Evolutionary conservation across 2,888 invertebrate genomes (phyloP), one percentile per base, ranked within the genome.

Genomic region (Rhorus exstirpatorius): DNA sequence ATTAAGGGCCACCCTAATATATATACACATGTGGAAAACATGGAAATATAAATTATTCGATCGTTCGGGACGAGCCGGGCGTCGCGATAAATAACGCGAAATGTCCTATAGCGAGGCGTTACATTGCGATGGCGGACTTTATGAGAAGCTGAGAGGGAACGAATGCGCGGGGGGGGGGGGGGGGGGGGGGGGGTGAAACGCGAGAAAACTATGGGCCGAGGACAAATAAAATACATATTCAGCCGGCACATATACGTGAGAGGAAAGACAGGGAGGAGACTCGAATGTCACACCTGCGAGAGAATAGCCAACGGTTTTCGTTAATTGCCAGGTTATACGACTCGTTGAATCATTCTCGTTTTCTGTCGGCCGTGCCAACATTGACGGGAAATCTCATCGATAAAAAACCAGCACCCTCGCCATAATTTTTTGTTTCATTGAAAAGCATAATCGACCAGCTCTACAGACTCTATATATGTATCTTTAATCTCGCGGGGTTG

Each of bases 31-130:
- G n/a, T n/a, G n/a, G n/a, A n/a, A n/a, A n/a, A n/a, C n/a, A n/a
- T 35, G 21, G 55, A 74, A 74, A 81, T 81, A 78, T 81, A 81
- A 81, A 81, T 81, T 81, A 78, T 78, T 71, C 81, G 81, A 81
- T 81, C 77, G 72, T 78, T 61, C 35, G 65, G 76, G 60, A 26
- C 41, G 61, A 58, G 38, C 7, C 4, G 55, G 46, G 68, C 75
- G 68, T 60, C 53, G 61, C 75, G 77, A 83, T 79, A 77, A 83
- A 80, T 80, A 80, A 83, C 78, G 61, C 41, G 55, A 49, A 72
- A 77, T 77, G 77, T 72, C 53, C 61, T 14, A 71, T 14, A 71
- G 49, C 58, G 65, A 55, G 55, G 71, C 70, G 61, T 70, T 77
- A 70, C 61, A 31, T 61, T 44, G 38, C 70, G 70, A 46, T 53